Conservation (phyloP, 2,888 invertebrate species). For the Phragmatobia fuliginosa region DNA sequence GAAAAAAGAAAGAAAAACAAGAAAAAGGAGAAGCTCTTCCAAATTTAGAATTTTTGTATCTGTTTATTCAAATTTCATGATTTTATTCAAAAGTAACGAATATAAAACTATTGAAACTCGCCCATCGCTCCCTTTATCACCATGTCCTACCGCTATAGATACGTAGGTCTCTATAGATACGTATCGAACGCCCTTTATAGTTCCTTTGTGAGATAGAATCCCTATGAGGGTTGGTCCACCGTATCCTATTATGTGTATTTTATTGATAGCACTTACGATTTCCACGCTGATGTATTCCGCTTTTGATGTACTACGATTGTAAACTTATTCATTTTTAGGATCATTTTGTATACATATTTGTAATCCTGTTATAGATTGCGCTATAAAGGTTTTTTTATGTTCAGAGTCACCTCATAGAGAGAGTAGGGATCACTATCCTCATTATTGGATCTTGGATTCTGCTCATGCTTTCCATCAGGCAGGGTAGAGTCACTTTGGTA, state of each 20-base stretch:
- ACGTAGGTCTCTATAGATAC: slow-evolving; percentile 43
- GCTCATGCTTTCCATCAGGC: too few relatives aligned
- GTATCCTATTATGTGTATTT: slow-evolving; percentile 48
- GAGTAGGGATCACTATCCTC: too few relatives aligned
- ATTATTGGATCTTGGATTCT: too few relatives aligned
- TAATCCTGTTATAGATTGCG: not conserved
- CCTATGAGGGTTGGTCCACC: slow-evolving; percentile 39
- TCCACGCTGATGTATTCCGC: slow-evolving; percentile 34
- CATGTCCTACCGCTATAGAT: not conserved
- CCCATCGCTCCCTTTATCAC: slow-evolving; percentile 29
- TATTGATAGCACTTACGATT: slow-evolving; percentile 51
- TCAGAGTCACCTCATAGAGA: too few relatives aligned
- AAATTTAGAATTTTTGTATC: too few relatives aligned
- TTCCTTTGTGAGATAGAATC: slow-evolving; percentile 53
- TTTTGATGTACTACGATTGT: slow-evolving; percentile 43
- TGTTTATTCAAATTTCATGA: too few relatives aligned
- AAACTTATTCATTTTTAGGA: slow-evolving; percentile 9
- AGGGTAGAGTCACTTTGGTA: too few relatives aligned
- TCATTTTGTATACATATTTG: slow-evolving; percentile 1
- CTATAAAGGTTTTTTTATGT: too few relatives aligned
- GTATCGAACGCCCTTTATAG: slow-evolving; percentile 51
- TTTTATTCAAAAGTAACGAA: too few relatives aligned
- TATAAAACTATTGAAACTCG: not conserved
- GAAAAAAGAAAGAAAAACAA: too few relatives aligned
- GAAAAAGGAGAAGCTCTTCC: too few relatives aligned